phyloP scores from a whole-genome alignment of 2,888 invertebrate species.

The Elegia similella region DNA sequence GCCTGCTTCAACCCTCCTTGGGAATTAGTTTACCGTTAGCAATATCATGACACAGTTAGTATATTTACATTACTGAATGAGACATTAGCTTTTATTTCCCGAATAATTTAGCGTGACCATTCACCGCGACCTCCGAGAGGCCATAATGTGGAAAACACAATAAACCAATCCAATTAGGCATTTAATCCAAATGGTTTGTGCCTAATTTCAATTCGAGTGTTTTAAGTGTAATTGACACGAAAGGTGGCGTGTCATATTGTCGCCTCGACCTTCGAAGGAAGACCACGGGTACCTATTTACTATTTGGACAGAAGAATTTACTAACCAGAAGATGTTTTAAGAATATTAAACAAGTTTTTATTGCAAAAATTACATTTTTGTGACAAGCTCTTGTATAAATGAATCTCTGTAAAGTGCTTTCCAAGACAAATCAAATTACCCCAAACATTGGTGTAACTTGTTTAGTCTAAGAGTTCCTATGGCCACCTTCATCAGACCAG shows the following conservation, averaged over 20 bases:
- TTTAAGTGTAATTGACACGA: constrained; percentile 63
- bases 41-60: background rate
- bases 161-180: constrained; percentile 49
- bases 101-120: background rate
- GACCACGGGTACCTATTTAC: too few species aligned
- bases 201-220: constrained; percentile 51
- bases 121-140: background rate
- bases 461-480: too few species aligned
- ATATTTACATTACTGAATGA: constrained; percentile 1
- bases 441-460: too few species aligned
- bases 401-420: too few species aligned
- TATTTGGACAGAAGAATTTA: too few species aligned
- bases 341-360: too few species aligned
- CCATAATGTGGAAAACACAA: constrained; percentile 21
- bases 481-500: too few species aligned
- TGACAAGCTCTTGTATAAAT: too few species aligned
- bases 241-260: constrained; percentile 61
- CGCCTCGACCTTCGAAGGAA: constrained; percentile 32
- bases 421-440: too few species aligned
- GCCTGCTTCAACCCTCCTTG: too few species aligned
- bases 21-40: background rate
- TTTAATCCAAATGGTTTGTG: constrained; percentile 44
- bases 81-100: background rate
- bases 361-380: too few species aligned
- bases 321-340: too few species aligned